A percentile compares a stretch with the other conserved stretches of the same genome.
These are phyloP conservation scores for Andrena cerasifolii DNA, from an alignment of 1,140 invertebrate genomes.

Conservation along the genomic window DNA sequence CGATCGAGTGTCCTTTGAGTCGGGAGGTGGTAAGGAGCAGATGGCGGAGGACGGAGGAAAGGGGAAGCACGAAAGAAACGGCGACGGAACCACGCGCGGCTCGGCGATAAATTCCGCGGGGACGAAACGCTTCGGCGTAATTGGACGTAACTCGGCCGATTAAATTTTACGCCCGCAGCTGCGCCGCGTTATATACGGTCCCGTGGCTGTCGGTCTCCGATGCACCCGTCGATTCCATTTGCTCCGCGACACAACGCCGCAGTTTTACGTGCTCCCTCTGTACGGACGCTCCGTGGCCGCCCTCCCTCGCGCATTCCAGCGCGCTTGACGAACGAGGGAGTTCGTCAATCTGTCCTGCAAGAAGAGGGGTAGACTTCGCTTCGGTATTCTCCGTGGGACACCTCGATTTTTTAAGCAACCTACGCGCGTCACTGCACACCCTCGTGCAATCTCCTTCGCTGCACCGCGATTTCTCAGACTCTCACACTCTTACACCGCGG, in stretches of 20 bases:
- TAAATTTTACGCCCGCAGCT: constrained; percentile 60
- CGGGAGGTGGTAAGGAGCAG: not conserved
- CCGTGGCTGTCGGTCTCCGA: constrained; percentile 1
- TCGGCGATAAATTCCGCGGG: constrained; percentile 28
- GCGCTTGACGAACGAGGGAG: not conserved
- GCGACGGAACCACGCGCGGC: not conserved
- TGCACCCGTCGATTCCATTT: constrained; percentile 27
- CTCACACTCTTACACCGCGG: too few species aligned
- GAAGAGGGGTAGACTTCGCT: too few species aligned
- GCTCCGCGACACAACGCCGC: not conserved
- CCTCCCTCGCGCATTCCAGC: too few species aligned
- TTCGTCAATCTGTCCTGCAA: not conserved
- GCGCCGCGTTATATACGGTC: constrained; percentile 14
- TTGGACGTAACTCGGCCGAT: constrained; percentile 59
- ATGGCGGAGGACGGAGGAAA: not conserved
- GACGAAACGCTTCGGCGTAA: constrained; percentile 54
- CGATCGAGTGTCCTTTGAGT: too few species aligned
- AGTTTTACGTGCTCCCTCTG: not conserved
- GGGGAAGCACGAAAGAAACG: too few species aligned
- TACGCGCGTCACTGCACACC: too few species aligned
- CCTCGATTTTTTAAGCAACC: too few species aligned
- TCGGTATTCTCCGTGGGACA: too few species aligned
- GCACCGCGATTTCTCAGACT: too few species aligned
- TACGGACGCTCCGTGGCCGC: not conserved
- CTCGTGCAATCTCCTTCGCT: too few species aligned